phyloP scores from a whole-genome alignment of 2,888 invertebrate species.

The Dusona sp. region DNA sequence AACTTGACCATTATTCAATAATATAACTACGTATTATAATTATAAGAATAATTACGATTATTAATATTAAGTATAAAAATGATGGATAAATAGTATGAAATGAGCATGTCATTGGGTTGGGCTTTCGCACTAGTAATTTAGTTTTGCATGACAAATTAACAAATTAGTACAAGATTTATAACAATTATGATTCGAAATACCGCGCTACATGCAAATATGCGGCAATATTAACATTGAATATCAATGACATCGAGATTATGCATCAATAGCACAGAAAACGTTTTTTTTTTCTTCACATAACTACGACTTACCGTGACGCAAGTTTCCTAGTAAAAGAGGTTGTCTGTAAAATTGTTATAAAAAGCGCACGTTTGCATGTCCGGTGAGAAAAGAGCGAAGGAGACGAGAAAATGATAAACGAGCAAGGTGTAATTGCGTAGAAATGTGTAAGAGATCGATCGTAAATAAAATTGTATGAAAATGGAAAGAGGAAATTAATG shows the following conservation, averaged over 20 bases:
- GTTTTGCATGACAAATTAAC: neutral
- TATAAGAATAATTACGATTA: neutral
- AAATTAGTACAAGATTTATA: neutral
- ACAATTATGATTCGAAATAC: neutral
- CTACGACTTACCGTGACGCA: conserved; percentile 19
- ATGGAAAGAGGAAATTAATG: conserved; percentile 2
- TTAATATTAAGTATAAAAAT: neutral
- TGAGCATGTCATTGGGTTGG: neutral
- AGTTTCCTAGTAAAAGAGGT: conserved; percentile 45
- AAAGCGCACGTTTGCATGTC: conserved; percentile 13
- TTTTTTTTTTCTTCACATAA: neutral
- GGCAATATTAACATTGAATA: conserved; percentile 4
- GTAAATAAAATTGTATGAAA: conserved; percentile 3
- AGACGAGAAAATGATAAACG: neutral
- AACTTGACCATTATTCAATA: no score
- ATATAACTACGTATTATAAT: neutral
- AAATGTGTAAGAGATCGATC: neutral
- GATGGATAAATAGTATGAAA: neutral
- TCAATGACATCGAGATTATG: neutral
- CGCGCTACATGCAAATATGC: neutral
- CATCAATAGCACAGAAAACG: neutral
- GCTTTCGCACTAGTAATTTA: neutral
- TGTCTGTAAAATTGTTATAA: conserved; percentile 2
- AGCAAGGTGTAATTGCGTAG: neutral
- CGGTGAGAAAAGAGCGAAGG: conserved; percentile 23